These are phyloP conservation scores for Drosophila setosimentum DNA, from an alignment of 2,888 invertebrate species.

Conservation along the genomic window DNA sequence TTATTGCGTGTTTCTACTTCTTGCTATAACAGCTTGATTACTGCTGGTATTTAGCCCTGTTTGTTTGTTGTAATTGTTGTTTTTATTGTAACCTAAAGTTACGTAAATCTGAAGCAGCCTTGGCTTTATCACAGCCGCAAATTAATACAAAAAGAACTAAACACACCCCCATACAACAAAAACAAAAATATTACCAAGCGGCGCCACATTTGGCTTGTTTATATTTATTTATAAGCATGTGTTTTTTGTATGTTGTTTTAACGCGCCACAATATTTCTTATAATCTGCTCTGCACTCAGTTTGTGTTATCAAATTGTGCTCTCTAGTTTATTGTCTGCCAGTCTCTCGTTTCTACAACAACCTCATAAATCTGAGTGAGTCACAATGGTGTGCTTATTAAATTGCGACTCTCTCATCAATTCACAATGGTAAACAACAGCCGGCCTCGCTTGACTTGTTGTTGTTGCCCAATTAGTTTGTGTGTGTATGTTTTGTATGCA, in stretches of 20 bases:
- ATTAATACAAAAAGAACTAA: conserved; percentile 29
- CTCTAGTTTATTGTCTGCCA: conserved; percentile 9
- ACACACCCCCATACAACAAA: conserved; percentile 9
- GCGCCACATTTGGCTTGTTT: conserved; percentile 30
- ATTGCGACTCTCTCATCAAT: conserved; percentile 16
- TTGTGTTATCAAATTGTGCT: conserved; percentile 48
- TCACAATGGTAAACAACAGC: conserved; percentile 42
- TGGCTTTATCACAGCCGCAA: conserved; percentile 50
- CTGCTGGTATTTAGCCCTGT: conserved; percentile 6
- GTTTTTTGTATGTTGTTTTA: conserved; percentile 35
- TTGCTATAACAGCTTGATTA: conserved; percentile 32
- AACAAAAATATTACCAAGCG: conserved; percentile 10
- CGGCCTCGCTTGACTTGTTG: conserved; percentile 43
- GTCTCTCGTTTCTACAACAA: conserved; percentile 30
- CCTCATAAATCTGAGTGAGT: conserved; percentile 36
- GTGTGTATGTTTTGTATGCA: neutral
- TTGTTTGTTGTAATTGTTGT: conserved; percentile 1
- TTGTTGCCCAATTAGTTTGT: conserved; percentile 30
- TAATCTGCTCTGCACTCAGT: conserved; percentile 25
- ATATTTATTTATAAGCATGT: conserved; percentile 48
- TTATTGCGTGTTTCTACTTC: conserved; percentile 28
- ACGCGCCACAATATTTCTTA: conserved; percentile 19
- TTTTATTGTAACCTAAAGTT: conserved; percentile 27
- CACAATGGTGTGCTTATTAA: conserved; percentile 23
- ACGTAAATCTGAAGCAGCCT: conserved; percentile 47